Conservation (phyloP, 2,888 invertebrate genomes). For the Drosophila kuntzei region DNA sequence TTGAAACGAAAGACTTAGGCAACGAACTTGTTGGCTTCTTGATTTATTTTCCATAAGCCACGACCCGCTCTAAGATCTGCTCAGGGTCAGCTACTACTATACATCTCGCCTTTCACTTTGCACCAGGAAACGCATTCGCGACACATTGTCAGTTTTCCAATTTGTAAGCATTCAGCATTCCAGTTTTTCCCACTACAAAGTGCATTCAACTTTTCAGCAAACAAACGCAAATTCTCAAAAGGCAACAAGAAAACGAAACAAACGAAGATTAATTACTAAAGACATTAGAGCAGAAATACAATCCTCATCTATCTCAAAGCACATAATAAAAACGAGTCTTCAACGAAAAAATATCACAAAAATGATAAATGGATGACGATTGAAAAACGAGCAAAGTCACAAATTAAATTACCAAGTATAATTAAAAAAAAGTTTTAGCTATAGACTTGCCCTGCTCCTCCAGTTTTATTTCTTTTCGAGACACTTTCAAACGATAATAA, state of each 20-base stretch:
- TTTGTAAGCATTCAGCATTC: constrained; percentile 18
- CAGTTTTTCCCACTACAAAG: constrained; percentile 29
- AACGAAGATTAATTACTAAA: constrained; percentile 64
- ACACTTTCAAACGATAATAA: constrained; percentile 34
- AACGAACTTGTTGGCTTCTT: constrained; percentile 68
- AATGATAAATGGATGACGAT: constrained; percentile 61
- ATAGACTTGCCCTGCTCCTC: constrained; percentile 15
- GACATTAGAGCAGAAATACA: constrained; percentile 36
- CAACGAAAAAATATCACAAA: constrained; percentile 28
- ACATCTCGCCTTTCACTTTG: constrained; percentile 67
- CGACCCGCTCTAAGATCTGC: constrained; percentile 24
- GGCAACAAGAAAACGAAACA: constrained; percentile 25
- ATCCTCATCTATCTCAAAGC: constrained; percentile 12
- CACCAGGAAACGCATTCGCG: constrained; percentile 63
- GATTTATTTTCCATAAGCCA: constrained; percentile 49
- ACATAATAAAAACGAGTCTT: constrained; percentile 42
- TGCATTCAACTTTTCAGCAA: constrained; percentile 72
- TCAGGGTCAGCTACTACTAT: constrained; percentile 66
- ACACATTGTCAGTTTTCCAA: constrained; percentile 25
- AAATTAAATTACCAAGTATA: constrained; percentile 69
- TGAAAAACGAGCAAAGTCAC: constrained; percentile 58
- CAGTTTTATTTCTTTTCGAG: constrained; percentile 13
- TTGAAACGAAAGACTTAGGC: constrained; percentile 61
- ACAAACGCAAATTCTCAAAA: constrained; percentile 34
- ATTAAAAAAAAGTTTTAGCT: constrained; percentile 27